Conservation (phyloP, 2,888 invertebrate genomes). For the Pocota personata region DNA sequence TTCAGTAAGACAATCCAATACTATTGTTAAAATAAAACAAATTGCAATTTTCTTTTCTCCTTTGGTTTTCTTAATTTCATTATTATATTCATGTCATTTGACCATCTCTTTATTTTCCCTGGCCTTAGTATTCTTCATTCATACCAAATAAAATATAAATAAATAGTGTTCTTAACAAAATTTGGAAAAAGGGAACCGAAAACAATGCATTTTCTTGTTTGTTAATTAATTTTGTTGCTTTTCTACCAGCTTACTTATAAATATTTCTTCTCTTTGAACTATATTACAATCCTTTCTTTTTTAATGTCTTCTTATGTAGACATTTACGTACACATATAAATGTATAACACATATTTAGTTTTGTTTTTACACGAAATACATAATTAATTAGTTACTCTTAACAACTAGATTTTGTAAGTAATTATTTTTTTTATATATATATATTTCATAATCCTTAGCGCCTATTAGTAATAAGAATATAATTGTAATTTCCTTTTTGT, state of each 20-base stretch:
- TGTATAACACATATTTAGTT: slow-evolving; percentile 54
- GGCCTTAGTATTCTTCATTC: slow-evolving; percentile 46
- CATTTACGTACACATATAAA: slow-evolving; percentile 58
- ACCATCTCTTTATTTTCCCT: slow-evolving; percentile 46
- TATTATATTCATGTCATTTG: slow-evolving; percentile 60
- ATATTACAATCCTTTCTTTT: slow-evolving; percentile 57
- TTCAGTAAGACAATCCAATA: too few relatives aligned
- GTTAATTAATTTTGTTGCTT: slow-evolving; percentile 44
- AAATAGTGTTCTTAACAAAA: slow-evolving; percentile 55
- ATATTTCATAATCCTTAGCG: slow-evolving; percentile 49
- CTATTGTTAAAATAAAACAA: slow-evolving; percentile 10
- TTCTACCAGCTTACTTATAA: slow-evolving; percentile 47
- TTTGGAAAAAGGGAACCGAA: slow-evolving; percentile 43
- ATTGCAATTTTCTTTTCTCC: slow-evolving; percentile 53
- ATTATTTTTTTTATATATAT: slow-evolving; percentile 6
- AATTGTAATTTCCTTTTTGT: slow-evolving; percentile 49
- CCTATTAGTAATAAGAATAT: slow-evolving; percentile 72
- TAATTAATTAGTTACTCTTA: slow-evolving; percentile 49
- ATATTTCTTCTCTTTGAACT: slow-evolving; percentile 44
- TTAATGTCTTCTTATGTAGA: slow-evolving; percentile 30
- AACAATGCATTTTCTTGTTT: slow-evolving; percentile 36
- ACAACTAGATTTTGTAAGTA: slow-evolving; percentile 22
- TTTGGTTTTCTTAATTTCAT: slow-evolving; percentile 63
- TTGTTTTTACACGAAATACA: slow-evolving; percentile 31
- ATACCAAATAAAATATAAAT: slow-evolving; percentile 45